Percentiles rank a stretch among this genome's conserved stretches.
Conservation (phyloP, 1,140 invertebrate species). For the Formica selysi region DNA sequence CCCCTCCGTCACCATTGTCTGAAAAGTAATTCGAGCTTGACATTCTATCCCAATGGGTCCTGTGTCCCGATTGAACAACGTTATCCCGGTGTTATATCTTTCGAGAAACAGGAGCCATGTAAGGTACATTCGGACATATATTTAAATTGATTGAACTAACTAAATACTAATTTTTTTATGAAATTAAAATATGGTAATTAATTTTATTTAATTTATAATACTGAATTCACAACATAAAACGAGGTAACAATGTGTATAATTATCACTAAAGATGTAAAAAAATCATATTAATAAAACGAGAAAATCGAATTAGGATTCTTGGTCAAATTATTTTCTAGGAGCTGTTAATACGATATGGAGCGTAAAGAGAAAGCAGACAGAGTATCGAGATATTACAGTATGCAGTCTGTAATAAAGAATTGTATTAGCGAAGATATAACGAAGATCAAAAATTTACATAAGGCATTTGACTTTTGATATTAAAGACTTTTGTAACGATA, state of each 20-base stretch:
- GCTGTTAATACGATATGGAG: slow-evolving; percentile 28
- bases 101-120: background rate
- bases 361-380: slow-evolving; percentile 46
- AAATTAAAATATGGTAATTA: background rate
- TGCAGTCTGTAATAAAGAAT: slow-evolving; percentile 1
- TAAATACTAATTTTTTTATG: background rate
- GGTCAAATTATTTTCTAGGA: slow-evolving; percentile 20
- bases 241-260: background rate
- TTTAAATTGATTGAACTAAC: background rate
- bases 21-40: slow-evolving; percentile 26
- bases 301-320: slow-evolving; percentile 25
- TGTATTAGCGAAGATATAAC: slow-evolving; percentile 10
- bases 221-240: background rate
- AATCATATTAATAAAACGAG: background rate
- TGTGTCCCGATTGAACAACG: background rate
- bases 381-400: slow-evolving; percentile 1
- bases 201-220: background rate
- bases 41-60: background rate
- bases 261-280: background rate
- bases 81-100: background rate
- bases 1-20: slow-evolving; percentile 76
- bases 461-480: background rate
- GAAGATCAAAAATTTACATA: background rate
- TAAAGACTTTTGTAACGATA: too few relatives aligned
- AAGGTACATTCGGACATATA: background rate